Percentiles rank a stretch among this genome's conserved stretches.
Conservation (phyloP, 2,797 vertebrate genomes). For the Chaetodon trifasciatus region DNA sequence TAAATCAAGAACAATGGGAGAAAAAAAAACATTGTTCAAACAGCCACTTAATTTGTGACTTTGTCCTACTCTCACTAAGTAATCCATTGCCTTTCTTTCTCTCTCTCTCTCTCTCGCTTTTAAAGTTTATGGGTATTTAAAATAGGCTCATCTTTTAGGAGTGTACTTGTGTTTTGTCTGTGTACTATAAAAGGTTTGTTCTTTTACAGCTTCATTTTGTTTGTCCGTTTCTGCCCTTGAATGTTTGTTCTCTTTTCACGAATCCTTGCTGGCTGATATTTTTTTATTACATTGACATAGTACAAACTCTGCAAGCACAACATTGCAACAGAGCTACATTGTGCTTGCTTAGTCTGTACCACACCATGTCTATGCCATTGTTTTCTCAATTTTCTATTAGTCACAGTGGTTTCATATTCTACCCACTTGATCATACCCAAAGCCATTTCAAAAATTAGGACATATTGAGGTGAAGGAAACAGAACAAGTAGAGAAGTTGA, state of each 20-base stretch:
- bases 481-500: too few relatives aligned
- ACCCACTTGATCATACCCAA: too few relatives aligned
- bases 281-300: slow-evolving; percentile 13
- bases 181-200: background rate
- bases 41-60: slow-evolving; percentile 26
- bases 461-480: too few relatives aligned
- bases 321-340: background rate
- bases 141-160: background rate
- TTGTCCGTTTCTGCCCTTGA: slow-evolving; percentile 4
- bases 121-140: slow-evolving; percentile 26
- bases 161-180: background rate
- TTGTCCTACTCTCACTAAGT: slow-evolving; percentile 10
- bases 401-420: too few relatives aligned
- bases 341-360: background rate
- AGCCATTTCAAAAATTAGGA: too few relatives aligned
- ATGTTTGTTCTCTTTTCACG: background rate
- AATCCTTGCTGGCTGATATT: background rate
- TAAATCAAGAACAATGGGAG: slow-evolving; percentile 19
- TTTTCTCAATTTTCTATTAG: too few relatives aligned
- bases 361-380: too few relatives aligned
- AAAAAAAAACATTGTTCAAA: slow-evolving; percentile 12
- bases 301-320: background rate
- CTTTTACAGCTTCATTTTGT: background rate
- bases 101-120: background rate
- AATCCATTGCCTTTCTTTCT: slow-evolving; percentile 3